Percentiles rank a stretch among this genome's conserved stretches.
phyloP scores from a whole-genome alignment of 2,113 vertebrate genomes.

The Rutilus rutilus region DNA sequence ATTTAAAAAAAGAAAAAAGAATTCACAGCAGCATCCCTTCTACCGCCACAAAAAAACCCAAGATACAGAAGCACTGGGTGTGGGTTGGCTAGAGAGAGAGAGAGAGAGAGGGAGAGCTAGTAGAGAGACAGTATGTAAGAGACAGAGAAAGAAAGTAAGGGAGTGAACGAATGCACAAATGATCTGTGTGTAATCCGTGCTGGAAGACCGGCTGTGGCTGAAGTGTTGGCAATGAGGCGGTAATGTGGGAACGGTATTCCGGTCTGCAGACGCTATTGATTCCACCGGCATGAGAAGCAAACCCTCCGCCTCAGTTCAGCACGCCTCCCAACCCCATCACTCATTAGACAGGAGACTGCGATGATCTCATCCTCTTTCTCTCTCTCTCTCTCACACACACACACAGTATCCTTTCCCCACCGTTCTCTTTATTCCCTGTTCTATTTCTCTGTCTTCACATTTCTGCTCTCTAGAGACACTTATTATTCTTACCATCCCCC shows the following conservation, averaged over 20 bases:
- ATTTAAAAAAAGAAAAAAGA: slow-evolving; percentile 22
- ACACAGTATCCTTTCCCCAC: slow-evolving; percentile 16
- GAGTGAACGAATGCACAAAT: slow-evolving; percentile 44
- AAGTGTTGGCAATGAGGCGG: slow-evolving; percentile 41
- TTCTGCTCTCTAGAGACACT: slow-evolving; percentile 41
- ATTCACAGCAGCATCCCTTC: slow-evolving; percentile 67
- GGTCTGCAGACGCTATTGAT: slow-evolving; percentile 66
- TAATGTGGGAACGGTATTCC: slow-evolving; percentile 50
- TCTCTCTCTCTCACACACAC: background rate
- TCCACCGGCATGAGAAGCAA: slow-evolving; percentile 53
- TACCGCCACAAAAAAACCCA: slow-evolving; percentile 29
- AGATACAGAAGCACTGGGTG: slow-evolving; percentile 51
- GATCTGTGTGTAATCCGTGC: slow-evolving; percentile 51
- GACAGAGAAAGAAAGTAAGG: slow-evolving; percentile 51
- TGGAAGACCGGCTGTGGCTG: slow-evolving; percentile 24
- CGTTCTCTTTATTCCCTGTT: slow-evolving; percentile 37
- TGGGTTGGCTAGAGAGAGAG: slow-evolving; percentile 49
- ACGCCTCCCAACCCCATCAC: slow-evolving; percentile 57
- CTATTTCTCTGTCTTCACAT: slow-evolving; percentile 41
- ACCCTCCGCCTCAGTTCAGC: slow-evolving; percentile 47
- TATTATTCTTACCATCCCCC: slow-evolving; percentile 32
- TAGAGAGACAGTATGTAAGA: slow-evolving; percentile 45
- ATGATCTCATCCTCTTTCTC: slow-evolving; percentile 79
- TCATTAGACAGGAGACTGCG: slow-evolving; percentile 75
- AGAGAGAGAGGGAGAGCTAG: slow-evolving; percentile 42